Evolutionary conservation across 2,888 invertebrate genomes (phyloP), one percentile per base, ranked within the genome.

Genomic region (Drosophila rubida): DNA sequence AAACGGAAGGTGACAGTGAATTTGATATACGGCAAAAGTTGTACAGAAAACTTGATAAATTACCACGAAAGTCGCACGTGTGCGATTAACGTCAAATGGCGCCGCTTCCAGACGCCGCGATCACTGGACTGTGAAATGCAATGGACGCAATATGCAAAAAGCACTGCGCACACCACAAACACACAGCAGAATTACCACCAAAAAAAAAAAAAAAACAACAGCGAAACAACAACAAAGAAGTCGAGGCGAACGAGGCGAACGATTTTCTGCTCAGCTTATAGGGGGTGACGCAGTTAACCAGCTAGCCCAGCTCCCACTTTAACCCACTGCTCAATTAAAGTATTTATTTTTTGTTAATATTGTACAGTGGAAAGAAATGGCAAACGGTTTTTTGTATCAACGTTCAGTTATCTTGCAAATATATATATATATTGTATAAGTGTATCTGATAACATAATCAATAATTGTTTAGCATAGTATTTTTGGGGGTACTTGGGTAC

Each of bases 41-140:
- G 44, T 50, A 30, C 68, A 53, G 25, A 58, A 50, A 67, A 81
- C 74, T 67, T 80, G 69, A 80, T 83, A 77, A 89, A 77, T 80
- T 77, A 88, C 77, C 89, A 85, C 88, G 89, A 82, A 86, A 77
- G 68, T 86, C 73, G 89, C 89, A 89, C 84, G 84, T 89, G 84
- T 77, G 68, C 88, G 59, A 88, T 87, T 54, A 88, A 72, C 64
- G 74, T 63, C 65, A 46, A 54, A 25, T 45, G 78, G 75, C 85
- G 85, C 78, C 82, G 78, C 58, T 69, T 62, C 65, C 87, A 79
- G 83, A 78, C 80, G 77, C 73, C 62, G 60, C 60, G 87, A 83
- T 88, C 88, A 88, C 80, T 84, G 51, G 87, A 88, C 88, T 81
- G 81, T 87, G 84, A 81, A 81, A 80, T 88, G 88, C 88, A 88